Evolutionary conservation across 2,797 vertebrate species (phyloP).

Genomic region (Sebastes elongatus): DNA sequence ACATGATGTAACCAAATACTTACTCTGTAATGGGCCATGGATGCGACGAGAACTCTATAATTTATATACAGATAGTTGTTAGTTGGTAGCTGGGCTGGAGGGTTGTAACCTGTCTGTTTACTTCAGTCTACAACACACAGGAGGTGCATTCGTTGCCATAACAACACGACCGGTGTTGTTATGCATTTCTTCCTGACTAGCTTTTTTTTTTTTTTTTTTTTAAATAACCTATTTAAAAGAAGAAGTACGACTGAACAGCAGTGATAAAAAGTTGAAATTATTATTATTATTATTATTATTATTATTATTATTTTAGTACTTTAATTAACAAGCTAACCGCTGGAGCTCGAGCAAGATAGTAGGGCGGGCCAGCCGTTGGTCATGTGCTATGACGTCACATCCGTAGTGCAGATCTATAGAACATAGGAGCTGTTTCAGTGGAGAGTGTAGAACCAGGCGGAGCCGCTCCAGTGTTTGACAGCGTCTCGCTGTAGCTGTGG

Average conservation of each 20-base stretch:
- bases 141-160: constrained; percentile 53
- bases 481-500: fast-evolving
- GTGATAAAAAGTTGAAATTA: neutral
- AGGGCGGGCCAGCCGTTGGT: fast-evolving
- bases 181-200: neutral
- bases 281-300: neutral
- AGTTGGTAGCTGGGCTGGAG: neutral
- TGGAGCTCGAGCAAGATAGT: fast-evolving
- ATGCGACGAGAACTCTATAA: neutral
- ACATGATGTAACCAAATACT: constrained; percentile 27
- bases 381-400: neutral
- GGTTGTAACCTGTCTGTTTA: neutral
- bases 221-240: neutral
- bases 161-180: constrained; percentile 53
- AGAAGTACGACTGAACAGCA: fast-evolving
- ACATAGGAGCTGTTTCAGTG: fast-evolving
- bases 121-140: neutral
- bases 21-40: constrained; percentile 79
- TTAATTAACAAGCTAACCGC: neutral
- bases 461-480: neutral
- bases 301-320: too few relatives aligned
- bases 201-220: neutral
- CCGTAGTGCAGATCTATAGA: neutral
- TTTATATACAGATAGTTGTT: neutral
- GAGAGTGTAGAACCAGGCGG: fast-evolving